These are phyloP conservation scores for Leucania comma DNA, from an alignment of 2,888 invertebrate species.

Conservation along the genomic window DNA sequence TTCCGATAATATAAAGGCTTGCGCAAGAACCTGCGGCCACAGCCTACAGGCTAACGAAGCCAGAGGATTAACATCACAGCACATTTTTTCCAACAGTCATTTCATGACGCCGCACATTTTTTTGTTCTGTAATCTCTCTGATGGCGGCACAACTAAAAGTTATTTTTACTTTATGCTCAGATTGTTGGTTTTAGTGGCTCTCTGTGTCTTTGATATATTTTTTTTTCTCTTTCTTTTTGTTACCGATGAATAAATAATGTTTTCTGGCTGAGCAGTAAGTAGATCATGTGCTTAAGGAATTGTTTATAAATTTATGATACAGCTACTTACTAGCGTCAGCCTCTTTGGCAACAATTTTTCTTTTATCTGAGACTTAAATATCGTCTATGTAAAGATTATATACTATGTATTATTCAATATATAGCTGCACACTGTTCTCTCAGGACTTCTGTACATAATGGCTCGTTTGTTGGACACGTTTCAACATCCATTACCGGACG, in stretches of 20 bases:
- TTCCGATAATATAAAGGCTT: slow-evolving; percentile 49
- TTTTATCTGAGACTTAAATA: slow-evolving; percentile 22
- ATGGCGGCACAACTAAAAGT: slow-evolving; percentile 69
- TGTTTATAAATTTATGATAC: slow-evolving; percentile 55
- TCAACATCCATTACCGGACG: slow-evolving; percentile 60
- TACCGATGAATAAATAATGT: slow-evolving; percentile 50
- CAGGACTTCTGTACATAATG: slow-evolving; percentile 48
- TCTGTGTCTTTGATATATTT: slow-evolving; percentile 53
- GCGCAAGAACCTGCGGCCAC: slow-evolving; percentile 22
- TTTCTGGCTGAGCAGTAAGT: slow-evolving; percentile 17
- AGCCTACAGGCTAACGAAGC: slow-evolving; percentile 55
- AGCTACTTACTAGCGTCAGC: slow-evolving; percentile 1
- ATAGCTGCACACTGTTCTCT: slow-evolving; percentile 31
- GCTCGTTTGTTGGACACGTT: slow-evolving; percentile 60
- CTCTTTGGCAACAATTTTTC: slow-evolving; percentile 19
- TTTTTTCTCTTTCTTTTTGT: slow-evolving; percentile 24
- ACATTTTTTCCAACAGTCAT: slow-evolving; percentile 57
- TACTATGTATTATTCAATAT: slow-evolving; percentile 38
- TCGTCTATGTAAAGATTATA: slow-evolving; percentile 15
- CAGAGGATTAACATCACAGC: slow-evolving; percentile 65
- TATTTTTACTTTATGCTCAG: slow-evolving; percentile 58
- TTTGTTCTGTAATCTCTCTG: slow-evolving; percentile 72
- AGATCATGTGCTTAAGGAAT: slow-evolving; percentile 47
- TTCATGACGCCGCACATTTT: slow-evolving; percentile 61
- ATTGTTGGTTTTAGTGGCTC: slow-evolving; percentile 50